phyloP scores from a whole-genome alignment of 2,113 vertebrate genomes.

The Trematocara unimaculatum region DNA sequence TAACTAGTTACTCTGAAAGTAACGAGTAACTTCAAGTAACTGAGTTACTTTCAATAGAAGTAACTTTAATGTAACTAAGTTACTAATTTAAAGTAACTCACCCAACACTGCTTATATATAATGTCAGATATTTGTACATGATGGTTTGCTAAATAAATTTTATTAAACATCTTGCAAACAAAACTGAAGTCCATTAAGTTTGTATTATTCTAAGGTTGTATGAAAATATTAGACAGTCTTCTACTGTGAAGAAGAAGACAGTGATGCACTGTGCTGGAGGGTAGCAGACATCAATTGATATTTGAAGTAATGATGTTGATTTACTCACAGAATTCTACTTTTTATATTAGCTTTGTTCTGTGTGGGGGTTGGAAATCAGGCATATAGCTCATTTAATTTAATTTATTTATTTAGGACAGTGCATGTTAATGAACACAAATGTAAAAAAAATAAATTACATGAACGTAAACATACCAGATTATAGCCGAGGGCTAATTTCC shows the following conservation, averaged over 20 bases:
- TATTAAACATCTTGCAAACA: not conserved
- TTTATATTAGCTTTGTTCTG: not conserved
- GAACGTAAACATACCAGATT: no score
- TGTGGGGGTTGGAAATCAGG: accelerated
- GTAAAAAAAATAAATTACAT: no score
- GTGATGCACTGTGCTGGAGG: not conserved
- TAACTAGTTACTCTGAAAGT: no score
- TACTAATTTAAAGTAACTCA: no score
- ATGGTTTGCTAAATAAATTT: not conserved
- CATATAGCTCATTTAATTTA: no score
- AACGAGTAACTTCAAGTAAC: no score
- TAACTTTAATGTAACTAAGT: no score
- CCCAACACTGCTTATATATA: not conserved
- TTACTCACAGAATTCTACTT: not conserved
- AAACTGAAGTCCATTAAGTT: not conserved
- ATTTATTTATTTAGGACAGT: no score
- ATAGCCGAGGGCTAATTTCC: no score
- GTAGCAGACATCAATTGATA: accelerated
- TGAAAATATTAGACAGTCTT: not conserved
- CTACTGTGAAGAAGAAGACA: not conserved
- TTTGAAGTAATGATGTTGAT: not conserved
- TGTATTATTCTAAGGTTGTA: not conserved
- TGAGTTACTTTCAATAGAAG: no score
- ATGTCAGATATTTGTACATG: not conserved
- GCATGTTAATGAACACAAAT: no score